These are phyloP conservation scores for Thamnaconus septentrionalis DNA, from an alignment of 2,113 vertebrate species.

Conservation along the genomic window DNA sequence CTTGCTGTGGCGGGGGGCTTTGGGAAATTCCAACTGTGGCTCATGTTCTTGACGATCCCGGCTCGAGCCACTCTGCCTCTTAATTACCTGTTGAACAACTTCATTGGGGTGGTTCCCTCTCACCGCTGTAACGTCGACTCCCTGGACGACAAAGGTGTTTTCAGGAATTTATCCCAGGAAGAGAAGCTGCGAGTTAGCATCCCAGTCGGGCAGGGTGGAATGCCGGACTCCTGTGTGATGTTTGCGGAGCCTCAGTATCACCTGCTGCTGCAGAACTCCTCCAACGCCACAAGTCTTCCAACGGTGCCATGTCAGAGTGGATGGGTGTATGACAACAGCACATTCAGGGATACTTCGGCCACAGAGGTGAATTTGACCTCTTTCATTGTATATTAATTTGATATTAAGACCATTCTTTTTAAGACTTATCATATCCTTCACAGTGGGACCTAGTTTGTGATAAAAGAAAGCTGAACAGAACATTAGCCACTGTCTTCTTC, in stretches of 20 bases:
- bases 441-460: conserved; percentile 88
- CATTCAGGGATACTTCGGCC: conserved; percentile 83
- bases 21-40: conserved; percentile 81
- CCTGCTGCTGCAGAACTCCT: conserved; percentile 66
- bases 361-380: conserved; percentile 76
- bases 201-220: conserved; percentile 70
- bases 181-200: conserved; percentile 73
- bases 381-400: too few relatives aligned
- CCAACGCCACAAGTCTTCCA: conserved; percentile 22
- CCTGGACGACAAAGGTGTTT: conserved; percentile 34
- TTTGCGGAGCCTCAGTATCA: conserved; percentile 76
- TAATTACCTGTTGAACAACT: conserved; percentile 83
- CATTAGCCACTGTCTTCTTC: conserved; percentile 80
- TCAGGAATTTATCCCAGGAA: conserved; percentile 72
- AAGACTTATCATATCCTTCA: neutral
- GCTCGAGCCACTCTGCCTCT: conserved; percentile 71
- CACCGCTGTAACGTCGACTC: conserved; percentile 78
- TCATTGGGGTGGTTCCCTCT: conserved; percentile 77
- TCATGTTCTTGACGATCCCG: conserved; percentile 72
- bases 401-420: too few relatives aligned
- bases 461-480: conserved; percentile 77
- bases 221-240: conserved; percentile 79
- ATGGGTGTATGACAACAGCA: conserved; percentile 83
- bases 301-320: conserved; percentile 76
- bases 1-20: conserved; percentile 80